Evolutionary conservation across 1,140 invertebrate species (phyloP).

Genomic region (Halictus rubicundus): DNA sequence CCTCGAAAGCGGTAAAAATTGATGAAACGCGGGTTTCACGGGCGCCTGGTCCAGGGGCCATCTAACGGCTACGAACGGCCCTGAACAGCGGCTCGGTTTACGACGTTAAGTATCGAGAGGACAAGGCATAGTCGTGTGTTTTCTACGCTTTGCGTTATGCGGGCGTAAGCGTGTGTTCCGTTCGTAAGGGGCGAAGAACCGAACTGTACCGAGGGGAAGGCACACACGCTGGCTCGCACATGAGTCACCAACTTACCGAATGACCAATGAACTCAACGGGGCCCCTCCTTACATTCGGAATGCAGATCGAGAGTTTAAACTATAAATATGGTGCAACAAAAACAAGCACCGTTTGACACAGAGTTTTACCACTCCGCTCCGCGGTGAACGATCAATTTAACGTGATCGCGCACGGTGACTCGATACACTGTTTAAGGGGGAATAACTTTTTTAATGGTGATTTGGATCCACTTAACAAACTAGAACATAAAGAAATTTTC

Average conservation of each 20-base stretch:
- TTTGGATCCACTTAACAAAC: too few species aligned
- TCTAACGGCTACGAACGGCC: neutral
- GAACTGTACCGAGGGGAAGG: constrained; percentile 24
- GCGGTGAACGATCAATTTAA: neutral
- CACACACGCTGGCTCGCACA: constrained; percentile 66
- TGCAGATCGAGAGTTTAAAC: constrained; percentile 43
- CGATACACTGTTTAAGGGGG: too few species aligned
- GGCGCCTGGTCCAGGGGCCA: neutral
- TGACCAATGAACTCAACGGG: constrained; percentile 74
- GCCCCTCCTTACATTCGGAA: constrained; percentile 62
- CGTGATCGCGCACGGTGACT: neutral
- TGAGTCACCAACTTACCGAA: constrained; percentile 75
- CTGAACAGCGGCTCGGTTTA: constrained; percentile 49
- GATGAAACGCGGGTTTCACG: too few species aligned
- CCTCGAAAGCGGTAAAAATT: too few species aligned
- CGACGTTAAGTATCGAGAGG: constrained; percentile 59
- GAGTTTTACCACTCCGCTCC: neutral
- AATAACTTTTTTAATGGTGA: too few species aligned
- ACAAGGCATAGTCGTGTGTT: constrained; percentile 54
- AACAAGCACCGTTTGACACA: neutral
- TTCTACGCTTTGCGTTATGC: constrained; percentile 64
- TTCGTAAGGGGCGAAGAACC: constrained; percentile 67
- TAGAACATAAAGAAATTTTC: too few species aligned
- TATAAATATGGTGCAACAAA: neutral
- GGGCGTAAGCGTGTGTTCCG: constrained; percentile 72